phyloP scores from a whole-genome alignment of 2,888 invertebrate genomes.

The Tipula confusa region DNA sequence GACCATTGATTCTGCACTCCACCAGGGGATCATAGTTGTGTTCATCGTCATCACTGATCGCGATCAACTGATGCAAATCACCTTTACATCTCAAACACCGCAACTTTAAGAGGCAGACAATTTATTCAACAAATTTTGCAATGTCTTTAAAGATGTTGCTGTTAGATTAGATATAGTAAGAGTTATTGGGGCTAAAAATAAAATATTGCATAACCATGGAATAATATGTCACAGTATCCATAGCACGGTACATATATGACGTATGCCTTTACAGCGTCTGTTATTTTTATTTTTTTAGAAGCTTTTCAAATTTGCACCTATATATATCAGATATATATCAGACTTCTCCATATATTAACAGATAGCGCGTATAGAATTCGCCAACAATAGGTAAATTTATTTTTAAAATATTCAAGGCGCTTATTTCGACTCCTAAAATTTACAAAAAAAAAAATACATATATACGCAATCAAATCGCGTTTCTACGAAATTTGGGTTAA shows the following conservation, averaged over 20 bases:
- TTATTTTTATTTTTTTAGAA: not conserved
- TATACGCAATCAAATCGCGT: not conserved
- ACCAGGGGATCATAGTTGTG: too few species aligned
- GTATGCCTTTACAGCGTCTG: not conserved
- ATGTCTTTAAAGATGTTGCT: too few species aligned
- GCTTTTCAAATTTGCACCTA: not conserved
- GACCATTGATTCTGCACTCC: too few species aligned
- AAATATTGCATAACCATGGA: too few species aligned
- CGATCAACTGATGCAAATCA: too few species aligned
- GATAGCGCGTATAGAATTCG: not conserved
- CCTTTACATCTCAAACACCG: too few species aligned
- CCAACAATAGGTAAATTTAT: not conserved
- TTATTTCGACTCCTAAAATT: not conserved
- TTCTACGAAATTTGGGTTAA: not conserved
- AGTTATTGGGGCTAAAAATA: too few species aligned
- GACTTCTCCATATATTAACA: not conserved
- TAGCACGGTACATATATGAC: not conserved
- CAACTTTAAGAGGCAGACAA: too few species aligned
- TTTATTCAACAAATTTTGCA: too few species aligned
- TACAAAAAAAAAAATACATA: not conserved
- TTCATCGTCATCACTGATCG: too few species aligned
- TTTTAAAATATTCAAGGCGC: not conserved
- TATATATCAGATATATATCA: too few species aligned
- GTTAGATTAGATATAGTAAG: too few species aligned
- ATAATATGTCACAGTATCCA: not conserved